These are phyloP conservation scores for Protaetia brevitarsis DNA, from an alignment of 1,140 invertebrate genomes.

Conservation along the genomic window DNA sequence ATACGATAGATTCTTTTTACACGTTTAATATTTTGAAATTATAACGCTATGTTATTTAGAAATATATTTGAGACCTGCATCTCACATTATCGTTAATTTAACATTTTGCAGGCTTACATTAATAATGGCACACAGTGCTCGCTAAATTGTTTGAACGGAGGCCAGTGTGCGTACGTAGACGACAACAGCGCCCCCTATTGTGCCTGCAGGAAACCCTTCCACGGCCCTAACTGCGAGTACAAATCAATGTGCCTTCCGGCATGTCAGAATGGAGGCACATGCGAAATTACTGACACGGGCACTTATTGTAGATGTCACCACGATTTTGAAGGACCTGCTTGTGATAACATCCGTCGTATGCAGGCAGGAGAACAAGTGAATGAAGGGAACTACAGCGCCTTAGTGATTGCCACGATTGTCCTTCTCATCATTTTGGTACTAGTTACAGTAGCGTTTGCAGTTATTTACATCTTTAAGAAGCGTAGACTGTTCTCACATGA, in stretches of 20 bases:
- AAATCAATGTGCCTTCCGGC: conserved; percentile 53
- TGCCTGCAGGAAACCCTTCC: conserved; percentile 20
- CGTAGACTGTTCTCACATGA: conserved; percentile 71
- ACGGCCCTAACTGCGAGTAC: conserved; percentile 49
- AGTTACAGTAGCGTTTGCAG: conserved; percentile 29
- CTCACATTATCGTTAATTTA: too few species aligned
- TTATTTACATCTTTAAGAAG: conserved; percentile 46
- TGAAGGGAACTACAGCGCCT: neutral
- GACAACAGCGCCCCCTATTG: neutral
- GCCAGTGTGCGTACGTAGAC: neutral
- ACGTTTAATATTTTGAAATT: too few species aligned
- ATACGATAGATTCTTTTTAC: too few species aligned
- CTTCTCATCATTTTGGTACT: conserved; percentile 33
- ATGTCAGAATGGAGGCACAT: conserved; percentile 61
- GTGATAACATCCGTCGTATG: neutral
- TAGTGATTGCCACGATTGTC: neutral
- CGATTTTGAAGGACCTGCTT: conserved; percentile 21
- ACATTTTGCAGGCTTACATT: neutral
- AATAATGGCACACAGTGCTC: neutral
- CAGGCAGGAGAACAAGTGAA: conserved; percentile 22
- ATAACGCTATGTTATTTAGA: too few species aligned
- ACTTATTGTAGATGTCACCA: conserved; percentile 46
- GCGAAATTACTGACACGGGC: conserved; percentile 48
- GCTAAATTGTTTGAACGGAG: neutral
- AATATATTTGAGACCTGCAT: too few species aligned